Evolutionary conservation across 2,797 vertebrate genomes (phyloP).

Genomic region (Hypotaenidia okinawae): DNA sequence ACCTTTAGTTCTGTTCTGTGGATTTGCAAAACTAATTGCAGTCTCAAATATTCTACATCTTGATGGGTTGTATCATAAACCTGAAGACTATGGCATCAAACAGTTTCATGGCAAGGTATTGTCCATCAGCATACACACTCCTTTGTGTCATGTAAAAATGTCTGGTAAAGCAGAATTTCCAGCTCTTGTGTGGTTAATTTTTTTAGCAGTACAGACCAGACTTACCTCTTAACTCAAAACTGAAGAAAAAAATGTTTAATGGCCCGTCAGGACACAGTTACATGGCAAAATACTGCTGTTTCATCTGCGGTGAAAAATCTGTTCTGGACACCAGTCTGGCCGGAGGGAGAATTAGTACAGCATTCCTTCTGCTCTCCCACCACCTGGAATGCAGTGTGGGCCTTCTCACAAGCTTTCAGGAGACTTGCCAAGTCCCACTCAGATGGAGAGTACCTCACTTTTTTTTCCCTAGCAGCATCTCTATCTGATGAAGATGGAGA

Average conservation of each 20-base stretch:
- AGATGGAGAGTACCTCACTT: neutral
- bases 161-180: conserved; percentile 19
- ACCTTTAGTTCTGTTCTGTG: neutral
- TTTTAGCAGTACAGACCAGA: neutral
- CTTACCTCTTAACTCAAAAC: conserved; percentile 19
- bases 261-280: conserved; percentile 2
- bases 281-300: neutral
- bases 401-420: conserved; percentile 33
- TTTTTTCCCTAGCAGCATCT: neutral
- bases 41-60: neutral
- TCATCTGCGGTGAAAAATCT: conserved; percentile 2
- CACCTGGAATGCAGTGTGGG: conserved; percentile 42
- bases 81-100: neutral
- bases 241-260: conserved; percentile 5
- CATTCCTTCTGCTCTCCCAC: conserved; percentile 55
- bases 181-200: conserved; percentile 36
- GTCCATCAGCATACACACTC: neutral
- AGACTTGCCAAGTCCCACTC: conserved; percentile 21
- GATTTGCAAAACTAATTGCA: conserved; percentile 21
- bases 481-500: neutral
- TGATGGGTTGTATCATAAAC: neutral
- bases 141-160: neutral
- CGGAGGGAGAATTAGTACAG: conserved; percentile 23
- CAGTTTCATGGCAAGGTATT: neutral
- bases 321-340: conserved; percentile 53